phyloP scores from a whole-genome alignment of 2,797 vertebrate species.

The Chaetophractus vellerosus region DNA sequence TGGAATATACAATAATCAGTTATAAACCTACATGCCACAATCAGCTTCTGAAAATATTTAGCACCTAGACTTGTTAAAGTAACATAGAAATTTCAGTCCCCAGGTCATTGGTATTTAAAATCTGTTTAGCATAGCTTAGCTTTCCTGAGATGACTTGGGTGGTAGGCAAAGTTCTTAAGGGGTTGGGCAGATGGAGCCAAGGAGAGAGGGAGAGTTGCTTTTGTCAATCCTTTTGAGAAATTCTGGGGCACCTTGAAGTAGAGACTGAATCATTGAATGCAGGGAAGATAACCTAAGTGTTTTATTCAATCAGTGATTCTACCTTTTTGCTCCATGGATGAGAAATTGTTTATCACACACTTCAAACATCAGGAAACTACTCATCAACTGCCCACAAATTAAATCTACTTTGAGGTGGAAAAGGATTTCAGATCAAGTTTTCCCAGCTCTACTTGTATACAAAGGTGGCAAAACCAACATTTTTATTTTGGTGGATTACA shows the following conservation, averaged over 20 bases:
- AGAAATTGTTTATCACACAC: slow-evolving; percentile 38
- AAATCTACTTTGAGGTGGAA: background rate
- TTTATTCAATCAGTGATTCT: background rate
- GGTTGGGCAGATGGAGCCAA: background rate
- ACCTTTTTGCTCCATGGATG: background rate
- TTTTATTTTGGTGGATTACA: slow-evolving; percentile 56
- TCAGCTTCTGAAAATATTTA: background rate
- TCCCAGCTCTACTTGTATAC: background rate
- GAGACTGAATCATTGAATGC: background rate
- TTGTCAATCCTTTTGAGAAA: background rate
- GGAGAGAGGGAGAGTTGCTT: background rate
- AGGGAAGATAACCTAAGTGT: background rate
- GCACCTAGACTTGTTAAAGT: background rate
- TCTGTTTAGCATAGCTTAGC: background rate
- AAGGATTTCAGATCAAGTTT: background rate
- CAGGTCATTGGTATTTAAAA: background rate
- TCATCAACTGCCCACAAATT: background rate
- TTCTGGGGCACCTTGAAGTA: background rate
- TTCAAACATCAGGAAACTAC: slow-evolving; percentile 30
- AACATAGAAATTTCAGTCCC: background rate
- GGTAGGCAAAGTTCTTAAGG: background rate
- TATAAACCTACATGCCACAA: background rate
- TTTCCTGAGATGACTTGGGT: background rate
- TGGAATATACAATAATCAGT: background rate
- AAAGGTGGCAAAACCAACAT: slow-evolving; percentile 57